Base-by-base conservation (phyloP, 2,888 invertebrate genomes). In the Mimumesa dahlbomi region DNA sequence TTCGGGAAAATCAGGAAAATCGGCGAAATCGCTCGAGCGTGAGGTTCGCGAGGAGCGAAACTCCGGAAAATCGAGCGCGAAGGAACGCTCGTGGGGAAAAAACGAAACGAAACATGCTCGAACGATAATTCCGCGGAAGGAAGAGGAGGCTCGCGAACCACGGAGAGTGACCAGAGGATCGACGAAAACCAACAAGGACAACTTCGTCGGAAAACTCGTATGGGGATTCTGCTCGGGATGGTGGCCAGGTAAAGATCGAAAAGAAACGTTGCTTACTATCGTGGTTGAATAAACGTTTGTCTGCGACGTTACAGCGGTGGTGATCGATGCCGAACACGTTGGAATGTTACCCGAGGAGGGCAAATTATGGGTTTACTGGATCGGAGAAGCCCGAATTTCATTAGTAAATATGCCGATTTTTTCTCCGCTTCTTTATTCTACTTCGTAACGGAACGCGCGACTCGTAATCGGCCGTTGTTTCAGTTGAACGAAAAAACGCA, bases 181-280 rank as follows among this genome's bases (percentile, higher is more conserved):
- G n/a, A 53, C 40, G 25, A 67, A 48, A 53, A 58, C 63, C 11
- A 42, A 34, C 29, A 74, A 70, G 16, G 68, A 65, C 16, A 66
- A 66, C 6, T 63, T 62, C 21, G 22, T 74, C 7, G 88, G 88
- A 1, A 87, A 83, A 14, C 59, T 88, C n/a, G 79, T 88, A 2
- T 88, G 88, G 88, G 88, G 86, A n/a, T 79, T 62, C 36, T 87
- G 84, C 29, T 73, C 57, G 22, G 84, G 84, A 21, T 88, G 87
- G 87, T 88, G 87, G 87, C 87, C 88, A 70, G 88, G 87, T 83
- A 71, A 79, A 69, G 48, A 52, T 57, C 34, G n/a, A n/a, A 11
- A 34, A 11, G n/a, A 11, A 34, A 34, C 11, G n/a, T n/a, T n/a
- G n/a, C n/a, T n/a, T n/a, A n/a, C n/a, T n/a, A n/a, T 6, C 25